These are phyloP conservation scores for Pitangus sulphuratus DNA, from an alignment of 2,797 vertebrate genomes.

Conservation along the genomic window DNA sequence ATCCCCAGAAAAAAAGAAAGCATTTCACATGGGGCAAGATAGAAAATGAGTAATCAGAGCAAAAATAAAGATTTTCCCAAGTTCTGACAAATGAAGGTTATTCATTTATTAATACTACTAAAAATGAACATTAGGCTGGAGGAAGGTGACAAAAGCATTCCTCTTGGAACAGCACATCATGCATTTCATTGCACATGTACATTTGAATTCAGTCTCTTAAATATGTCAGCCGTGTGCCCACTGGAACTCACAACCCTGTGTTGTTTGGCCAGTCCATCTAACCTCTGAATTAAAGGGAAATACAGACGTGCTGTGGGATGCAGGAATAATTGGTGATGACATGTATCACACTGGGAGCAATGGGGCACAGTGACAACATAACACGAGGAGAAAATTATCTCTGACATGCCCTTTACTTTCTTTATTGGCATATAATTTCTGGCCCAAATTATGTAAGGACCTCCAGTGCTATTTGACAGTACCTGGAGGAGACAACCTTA, in stretches of 20 bases:
- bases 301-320: not conserved
- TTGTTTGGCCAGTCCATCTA: not conserved
- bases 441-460: not conserved
- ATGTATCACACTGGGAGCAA: not conserved
- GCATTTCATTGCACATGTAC: not conserved
- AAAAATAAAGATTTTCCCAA: fast-evolving
- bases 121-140: not conserved
- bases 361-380: not conserved
- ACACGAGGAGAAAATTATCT: constrained; percentile 18
- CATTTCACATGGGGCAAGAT: not conserved
- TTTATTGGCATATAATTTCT: not conserved
- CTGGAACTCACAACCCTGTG: not conserved
- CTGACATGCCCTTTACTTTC: constrained; percentile 5
- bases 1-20: not conserved
- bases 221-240: not conserved
- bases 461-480: not conserved
- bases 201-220: not conserved
- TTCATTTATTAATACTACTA: not conserved
- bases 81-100: not conserved
- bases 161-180: not conserved
- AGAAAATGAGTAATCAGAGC: not conserved
- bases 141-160: not conserved
- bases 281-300: constrained; percentile 9
- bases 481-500: not conserved
- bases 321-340: constrained; percentile 34